Conservation (phyloP, 2,888 invertebrate genomes). For the Branchipolynoe longqiensis region DNA sequence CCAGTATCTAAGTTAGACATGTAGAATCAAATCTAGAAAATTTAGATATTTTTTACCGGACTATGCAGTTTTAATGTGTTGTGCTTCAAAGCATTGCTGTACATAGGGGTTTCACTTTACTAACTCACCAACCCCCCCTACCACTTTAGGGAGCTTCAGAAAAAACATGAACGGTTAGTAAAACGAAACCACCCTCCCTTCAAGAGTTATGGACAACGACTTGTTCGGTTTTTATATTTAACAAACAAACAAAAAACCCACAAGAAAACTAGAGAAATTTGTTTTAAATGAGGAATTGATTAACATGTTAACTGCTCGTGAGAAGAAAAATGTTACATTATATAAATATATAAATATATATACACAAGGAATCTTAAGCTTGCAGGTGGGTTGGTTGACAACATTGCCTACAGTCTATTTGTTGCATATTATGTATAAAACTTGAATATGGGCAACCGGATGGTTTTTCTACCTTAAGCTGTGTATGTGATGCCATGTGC, state of each 20-base stretch:
- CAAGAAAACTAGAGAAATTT: constrained; percentile 29
- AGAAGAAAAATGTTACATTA: constrained; percentile 42
- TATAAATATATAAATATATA: constrained; percentile 11
- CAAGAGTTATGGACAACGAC: no score
- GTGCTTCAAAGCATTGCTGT: background rate
- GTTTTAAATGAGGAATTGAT: constrained; percentile 13
- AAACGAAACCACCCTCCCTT: no score
- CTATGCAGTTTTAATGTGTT: no score
- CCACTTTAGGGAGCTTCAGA: no score
- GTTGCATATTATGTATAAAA: constrained; percentile 49
- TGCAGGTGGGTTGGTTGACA: background rate
- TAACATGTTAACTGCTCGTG: constrained; percentile 3
- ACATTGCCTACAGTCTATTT: constrained; percentile 32
- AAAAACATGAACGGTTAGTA: no score
- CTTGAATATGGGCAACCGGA: constrained; percentile 24
- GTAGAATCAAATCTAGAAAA: no score
- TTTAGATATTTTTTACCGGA: no score
- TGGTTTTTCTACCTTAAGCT: constrained; percentile 38
- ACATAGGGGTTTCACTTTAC: background rate
- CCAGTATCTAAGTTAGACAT: no score
- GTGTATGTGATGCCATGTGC: background rate
- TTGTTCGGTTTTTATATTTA: no score
- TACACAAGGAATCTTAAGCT: background rate
- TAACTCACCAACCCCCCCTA: no score
- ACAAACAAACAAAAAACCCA: no score